Evolutionary conservation across 2,888 invertebrate species (phyloP), one percentile per base, ranked within the genome.

Genomic region (Eugnorisma glareosa): DNA sequence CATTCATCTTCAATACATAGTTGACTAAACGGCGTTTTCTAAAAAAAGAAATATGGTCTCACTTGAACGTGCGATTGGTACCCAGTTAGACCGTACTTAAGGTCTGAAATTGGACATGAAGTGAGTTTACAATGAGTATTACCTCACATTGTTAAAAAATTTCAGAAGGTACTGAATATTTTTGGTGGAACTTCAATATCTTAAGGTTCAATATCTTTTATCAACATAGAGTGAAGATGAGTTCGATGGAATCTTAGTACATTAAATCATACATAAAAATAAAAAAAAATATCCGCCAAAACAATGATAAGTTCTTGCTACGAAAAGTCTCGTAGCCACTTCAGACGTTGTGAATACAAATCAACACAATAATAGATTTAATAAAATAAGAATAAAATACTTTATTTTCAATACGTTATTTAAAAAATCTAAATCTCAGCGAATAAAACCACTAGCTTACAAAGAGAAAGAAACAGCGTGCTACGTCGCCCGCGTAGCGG

Each of bases 1-100:
- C 93, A 93, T 93, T 93, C 92, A 93, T 93, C 93, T 94, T 91
- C 91, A 90, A 93, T 93, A 92, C 91, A 91, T 92, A 93, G 93
- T 93, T 93, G 93, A 94, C 94, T 93, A 93, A 93, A 93, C 91
- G 93, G 91, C 86, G 88, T 91, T 90, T 81, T 91, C 89, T 90
- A 92, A 92, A 93, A 92, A 94, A 93, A 91, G 90, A 91, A 92
- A 90, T 90, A 91, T 89, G 90, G 90, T 91, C 90, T 88, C 92
- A 91, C 92, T 93, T 93, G 91, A 91, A 90, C 91, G 91, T 90
- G 84, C 92, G 90, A 92, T 92, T 91, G 90, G 90, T 89, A 90
- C 88, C 88, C 89, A 88, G 87, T 87, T 54, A 68, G 77, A 54
- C 84, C 82, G 79, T 88, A 89, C 90, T 77, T 79, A 54, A 73